Percentiles rank a stretch among this genome's conserved stretches.
Evolutionary conservation across 1,140 invertebrate species (phyloP).

Genomic region (Drosophila aff.): DNA sequence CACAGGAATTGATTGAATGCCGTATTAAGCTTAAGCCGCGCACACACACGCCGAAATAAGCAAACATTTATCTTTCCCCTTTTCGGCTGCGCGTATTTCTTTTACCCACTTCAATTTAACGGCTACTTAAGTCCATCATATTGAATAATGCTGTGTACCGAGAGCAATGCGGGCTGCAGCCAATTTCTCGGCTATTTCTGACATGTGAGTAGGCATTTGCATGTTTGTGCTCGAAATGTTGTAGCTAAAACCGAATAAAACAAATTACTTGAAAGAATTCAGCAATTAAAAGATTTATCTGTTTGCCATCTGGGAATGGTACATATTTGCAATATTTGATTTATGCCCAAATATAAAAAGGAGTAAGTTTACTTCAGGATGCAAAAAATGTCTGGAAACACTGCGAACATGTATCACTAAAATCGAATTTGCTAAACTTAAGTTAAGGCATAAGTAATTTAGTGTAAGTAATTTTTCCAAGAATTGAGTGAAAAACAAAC

Average conservation of each 20-base stretch:
- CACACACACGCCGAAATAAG: constrained; percentile 37
- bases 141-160: constrained; percentile 38
- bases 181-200: constrained; percentile 3
- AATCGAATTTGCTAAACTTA: too few species aligned
- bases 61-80: constrained; percentile 45
- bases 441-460: neutral
- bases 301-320: neutral
- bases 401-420: neutral
- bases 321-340: neutral
- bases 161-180: constrained; percentile 21
- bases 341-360: neutral
- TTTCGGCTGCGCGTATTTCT: constrained; percentile 32
- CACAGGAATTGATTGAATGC: constrained; percentile 72
- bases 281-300: constrained; percentile 3
- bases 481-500: neutral
- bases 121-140: constrained; percentile 66
- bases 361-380: neutral
- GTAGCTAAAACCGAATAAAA: neutral
- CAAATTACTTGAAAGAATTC: neutral
- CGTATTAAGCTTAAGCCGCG: constrained; percentile 76
- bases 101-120: constrained; percentile 58
- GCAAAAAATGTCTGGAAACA: neutral
- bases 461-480: neutral
- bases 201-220: constrained; percentile 17
- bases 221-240: neutral